These are phyloP conservation scores for Cenopis cana DNA, from an alignment of 2,888 invertebrate genomes.

Conservation along the genomic window DNA sequence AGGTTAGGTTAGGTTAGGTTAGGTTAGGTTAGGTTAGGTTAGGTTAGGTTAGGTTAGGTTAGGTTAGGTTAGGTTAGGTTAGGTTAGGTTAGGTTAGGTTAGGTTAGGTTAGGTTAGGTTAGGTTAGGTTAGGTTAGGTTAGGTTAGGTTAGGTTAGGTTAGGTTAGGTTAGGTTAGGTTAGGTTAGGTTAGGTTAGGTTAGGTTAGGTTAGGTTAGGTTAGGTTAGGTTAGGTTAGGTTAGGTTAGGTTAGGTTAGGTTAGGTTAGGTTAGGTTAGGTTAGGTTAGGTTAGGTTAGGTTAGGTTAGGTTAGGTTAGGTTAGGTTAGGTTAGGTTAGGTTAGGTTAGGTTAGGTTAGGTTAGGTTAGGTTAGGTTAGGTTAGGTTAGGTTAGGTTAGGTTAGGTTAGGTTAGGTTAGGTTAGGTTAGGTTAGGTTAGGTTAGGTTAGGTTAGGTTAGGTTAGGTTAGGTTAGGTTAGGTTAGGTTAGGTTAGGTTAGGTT, in stretches of 20 bases:
- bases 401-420: conserved; percentile 28
- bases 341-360: conserved; percentile 29
- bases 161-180: conserved; percentile 27
- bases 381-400: conserved; percentile 29
- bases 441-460: conserved; percentile 27
- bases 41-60: conserved; percentile 27
- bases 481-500: conserved; percentile 27
- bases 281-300: conserved; percentile 27
- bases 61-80: conserved; percentile 27
- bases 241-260: conserved; percentile 27
- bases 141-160: conserved; percentile 27
- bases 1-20: conserved; percentile 27
- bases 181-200: conserved; percentile 27
- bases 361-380: conserved; percentile 29
- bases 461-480: conserved; percentile 27
- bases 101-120: conserved; percentile 27
- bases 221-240: conserved; percentile 27
- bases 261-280: conserved; percentile 27
- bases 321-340: conserved; percentile 29
- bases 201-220: conserved; percentile 27
- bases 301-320: conserved; percentile 27
- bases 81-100: conserved; percentile 27
- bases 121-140: conserved; percentile 27
- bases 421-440: conserved; percentile 27
- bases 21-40: conserved; percentile 27